Evolutionary conservation across 2,888 invertebrate species (phyloP).

Genomic region (Spialia ferax): DNA sequence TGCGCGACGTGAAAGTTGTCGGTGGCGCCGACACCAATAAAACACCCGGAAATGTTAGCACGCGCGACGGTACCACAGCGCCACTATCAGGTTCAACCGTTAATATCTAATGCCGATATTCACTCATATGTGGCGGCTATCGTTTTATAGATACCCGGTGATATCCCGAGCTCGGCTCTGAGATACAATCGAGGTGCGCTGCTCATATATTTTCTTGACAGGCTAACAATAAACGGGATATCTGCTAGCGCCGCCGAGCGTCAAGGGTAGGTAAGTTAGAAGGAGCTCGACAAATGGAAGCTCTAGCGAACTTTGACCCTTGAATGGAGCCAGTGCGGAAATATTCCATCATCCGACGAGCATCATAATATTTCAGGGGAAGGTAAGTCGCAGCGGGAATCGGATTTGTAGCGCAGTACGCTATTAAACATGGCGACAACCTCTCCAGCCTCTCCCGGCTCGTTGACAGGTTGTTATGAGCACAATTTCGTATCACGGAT

Average conservation of each 20-base stretch:
- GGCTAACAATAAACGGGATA: constrained; percentile 75
- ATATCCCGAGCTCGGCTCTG: constrained; percentile 63
- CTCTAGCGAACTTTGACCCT: constrained; percentile 66
- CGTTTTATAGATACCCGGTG: constrained; percentile 59
- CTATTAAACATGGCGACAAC: constrained; percentile 53
- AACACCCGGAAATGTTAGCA: constrained; percentile 68
- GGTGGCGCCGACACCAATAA: constrained; percentile 84
- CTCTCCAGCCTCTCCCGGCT: constrained; percentile 51
- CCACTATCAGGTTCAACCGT: constrained; percentile 46
- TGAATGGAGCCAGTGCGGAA: constrained; percentile 55
- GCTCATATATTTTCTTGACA: constrained; percentile 78
- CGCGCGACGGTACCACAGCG: constrained; percentile 56
- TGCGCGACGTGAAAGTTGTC: constrained; percentile 82
- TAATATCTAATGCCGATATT: constrained; percentile 67
- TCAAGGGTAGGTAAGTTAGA: constrained; percentile 56
- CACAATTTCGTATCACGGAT: constrained; percentile 60
- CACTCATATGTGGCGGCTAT: constrained; percentile 63
- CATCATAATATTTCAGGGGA: constrained; percentile 60
- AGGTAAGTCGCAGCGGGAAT: constrained; percentile 49
- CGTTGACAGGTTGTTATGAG: constrained; percentile 67
- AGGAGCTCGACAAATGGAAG: constrained; percentile 72
- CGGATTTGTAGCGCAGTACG: constrained; percentile 43
- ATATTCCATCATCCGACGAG: constrained; percentile 56
- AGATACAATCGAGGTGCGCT: constrained; percentile 67
- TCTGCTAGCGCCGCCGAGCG: constrained; percentile 67